A percentile compares a stretch with the other conserved stretches of the same genome.
Conservation (phyloP, 1,140 invertebrate species). For the Scaptomyza hsui region DNA sequence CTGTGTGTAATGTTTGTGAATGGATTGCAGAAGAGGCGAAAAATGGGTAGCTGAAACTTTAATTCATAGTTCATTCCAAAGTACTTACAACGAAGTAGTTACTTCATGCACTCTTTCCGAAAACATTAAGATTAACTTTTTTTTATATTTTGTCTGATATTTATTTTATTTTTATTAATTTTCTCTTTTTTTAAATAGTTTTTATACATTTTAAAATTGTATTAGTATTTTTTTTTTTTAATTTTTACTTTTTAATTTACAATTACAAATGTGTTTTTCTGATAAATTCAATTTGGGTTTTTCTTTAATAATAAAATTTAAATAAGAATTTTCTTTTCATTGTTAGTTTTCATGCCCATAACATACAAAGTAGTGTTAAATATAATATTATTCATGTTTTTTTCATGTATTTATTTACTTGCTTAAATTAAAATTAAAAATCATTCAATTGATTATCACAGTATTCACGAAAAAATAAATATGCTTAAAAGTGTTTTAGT, state of each 20-base stretch:
- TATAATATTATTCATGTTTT: conserved; percentile 35
- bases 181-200: conserved; percentile 48
- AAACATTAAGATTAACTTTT: neutral
- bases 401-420: conserved; percentile 27
- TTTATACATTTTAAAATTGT: conserved; percentile 75
- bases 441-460: conserved; percentile 83
- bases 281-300: conserved; percentile 66
- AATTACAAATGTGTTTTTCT: conserved; percentile 60
- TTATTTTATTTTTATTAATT: conserved; percentile 64
- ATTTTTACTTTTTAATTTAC: conserved; percentile 46
- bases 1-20: conserved; percentile 1
- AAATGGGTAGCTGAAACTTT: neutral
- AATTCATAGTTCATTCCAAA: neutral
- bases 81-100: neutral
- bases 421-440: conserved; percentile 70
- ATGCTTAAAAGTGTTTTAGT: conserved; percentile 52
- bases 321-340: conserved; percentile 32
- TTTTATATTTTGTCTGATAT: conserved; percentile 47
- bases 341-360: conserved; percentile 67
- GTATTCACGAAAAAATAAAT: conserved; percentile 82
- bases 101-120: neutral
- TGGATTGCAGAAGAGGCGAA: conserved; percentile 1
- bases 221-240: conserved; percentile 44
- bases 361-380: conserved; percentile 58
- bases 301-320: conserved; percentile 35